These are phyloP conservation scores for Montipora foliosa DNA, from an alignment of 64 coral and sea anemone genomes.

Conservation along the genomic window DNA sequence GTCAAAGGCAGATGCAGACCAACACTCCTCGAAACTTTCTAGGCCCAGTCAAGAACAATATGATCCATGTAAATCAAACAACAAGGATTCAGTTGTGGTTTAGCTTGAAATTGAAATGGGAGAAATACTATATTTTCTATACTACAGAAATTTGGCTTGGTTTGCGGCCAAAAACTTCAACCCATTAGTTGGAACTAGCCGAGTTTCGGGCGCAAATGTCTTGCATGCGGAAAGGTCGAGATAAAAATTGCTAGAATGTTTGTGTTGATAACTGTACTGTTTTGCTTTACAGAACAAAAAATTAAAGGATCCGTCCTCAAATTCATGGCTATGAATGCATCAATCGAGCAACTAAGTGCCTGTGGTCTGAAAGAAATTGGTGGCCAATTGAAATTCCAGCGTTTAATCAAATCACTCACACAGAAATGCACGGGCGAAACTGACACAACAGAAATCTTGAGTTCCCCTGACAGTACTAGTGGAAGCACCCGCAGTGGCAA, in stretches of 20 bases:
- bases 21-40: not conserved
- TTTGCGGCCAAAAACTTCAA: not conserved
- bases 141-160: not conserved
- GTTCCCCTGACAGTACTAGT: not conserved
- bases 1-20: not conserved
- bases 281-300: not conserved
- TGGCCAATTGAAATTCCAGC: not conserved
- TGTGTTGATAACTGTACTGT: not conserved
- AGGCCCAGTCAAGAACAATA: not conserved
- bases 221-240: not conserved
- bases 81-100: not conserved
- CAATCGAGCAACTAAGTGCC: not conserved
- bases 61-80: not conserved
- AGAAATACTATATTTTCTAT: not conserved
- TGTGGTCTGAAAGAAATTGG: not conserved
- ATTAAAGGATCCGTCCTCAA: not conserved
- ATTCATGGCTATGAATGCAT: not conserved
- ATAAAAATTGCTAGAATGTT: not conserved
- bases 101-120: not conserved
- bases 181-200: not conserved
- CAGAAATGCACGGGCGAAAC: not conserved
- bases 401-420: not conserved
- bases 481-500: not conserved
- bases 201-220: not conserved
- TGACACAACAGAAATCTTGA: not conserved